Evolutionary conservation across 1,140 invertebrate species (phyloP).

Genomic region (Drosophila eugracilis): DNA sequence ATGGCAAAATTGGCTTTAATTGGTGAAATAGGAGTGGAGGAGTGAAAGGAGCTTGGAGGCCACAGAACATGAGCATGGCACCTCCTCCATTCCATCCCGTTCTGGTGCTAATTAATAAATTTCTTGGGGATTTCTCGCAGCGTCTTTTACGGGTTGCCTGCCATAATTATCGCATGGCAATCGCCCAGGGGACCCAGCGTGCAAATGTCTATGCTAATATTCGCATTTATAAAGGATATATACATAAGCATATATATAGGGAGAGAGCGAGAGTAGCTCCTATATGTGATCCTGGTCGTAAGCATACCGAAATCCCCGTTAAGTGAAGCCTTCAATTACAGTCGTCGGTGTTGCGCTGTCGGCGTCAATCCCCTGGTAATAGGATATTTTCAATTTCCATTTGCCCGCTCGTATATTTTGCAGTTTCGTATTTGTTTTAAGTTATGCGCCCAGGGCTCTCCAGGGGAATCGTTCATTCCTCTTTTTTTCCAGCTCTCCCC

Average conservation of each 20-base stretch:
- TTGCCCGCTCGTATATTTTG: constrained; percentile 55
- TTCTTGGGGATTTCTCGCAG: constrained; percentile 50
- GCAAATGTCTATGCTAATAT: constrained; percentile 61
- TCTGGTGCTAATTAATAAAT: constrained; percentile 57
- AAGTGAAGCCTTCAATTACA: constrained; percentile 65
- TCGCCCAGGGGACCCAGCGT: constrained; percentile 41
- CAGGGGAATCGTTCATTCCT: constrained; percentile 44
- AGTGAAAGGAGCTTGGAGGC: constrained; percentile 9
- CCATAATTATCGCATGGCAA: constrained; percentile 58
- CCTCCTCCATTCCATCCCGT: background rate
- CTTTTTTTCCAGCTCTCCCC: background rate
- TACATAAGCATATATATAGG: background rate
- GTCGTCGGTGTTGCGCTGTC: constrained; percentile 43
- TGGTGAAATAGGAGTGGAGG: constrained; percentile 39
- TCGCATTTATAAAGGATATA: constrained; percentile 9
- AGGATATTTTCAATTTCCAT: constrained; percentile 76
- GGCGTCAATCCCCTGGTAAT: constrained; percentile 67
- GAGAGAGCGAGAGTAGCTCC: too few species aligned
- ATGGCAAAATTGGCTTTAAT: constrained; percentile 75
- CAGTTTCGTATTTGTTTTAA: constrained; percentile 64
- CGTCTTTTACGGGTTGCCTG: constrained; percentile 33
- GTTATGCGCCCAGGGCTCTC: constrained; percentile 51
- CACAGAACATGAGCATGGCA: constrained; percentile 39
- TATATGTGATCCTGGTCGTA: constrained; percentile 12
- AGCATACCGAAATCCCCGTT: constrained; percentile 36